Evolutionary conservation across 2,888 invertebrate genomes (phyloP).

Genomic region (Leptarthrus brevirostris): DNA sequence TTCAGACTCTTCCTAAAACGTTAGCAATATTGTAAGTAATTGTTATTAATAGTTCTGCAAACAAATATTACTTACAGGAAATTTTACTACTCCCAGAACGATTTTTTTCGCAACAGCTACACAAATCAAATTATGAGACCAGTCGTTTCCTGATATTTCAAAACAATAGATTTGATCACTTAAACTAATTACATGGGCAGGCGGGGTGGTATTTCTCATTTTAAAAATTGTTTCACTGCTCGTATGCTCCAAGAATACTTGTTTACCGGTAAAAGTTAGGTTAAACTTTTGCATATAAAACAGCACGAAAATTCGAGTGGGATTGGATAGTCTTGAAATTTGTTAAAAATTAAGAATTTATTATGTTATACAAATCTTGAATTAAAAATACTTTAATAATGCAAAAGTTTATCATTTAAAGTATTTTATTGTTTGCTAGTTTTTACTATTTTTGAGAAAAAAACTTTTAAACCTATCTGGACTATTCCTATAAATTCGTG

Average conservation of each 20-base stretch:
- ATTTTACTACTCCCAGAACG: slow-evolving; percentile 69
- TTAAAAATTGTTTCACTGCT: slow-evolving; percentile 44
- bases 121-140: slow-evolving; percentile 74
- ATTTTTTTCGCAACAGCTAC: slow-evolving; percentile 72
- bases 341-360: too few species aligned
- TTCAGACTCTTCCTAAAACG: slow-evolving; percentile 68
- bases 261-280: not conserved
- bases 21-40: slow-evolving; percentile 57
- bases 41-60: too few species aligned
- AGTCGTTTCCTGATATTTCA: slow-evolving; percentile 74
- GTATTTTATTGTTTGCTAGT: too few species aligned
- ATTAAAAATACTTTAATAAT: too few species aligned
- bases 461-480: too few species aligned
- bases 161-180: slow-evolving; percentile 70
- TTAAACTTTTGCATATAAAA: not conserved
- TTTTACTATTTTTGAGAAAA: too few species aligned
- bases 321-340: too few species aligned
- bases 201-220: slow-evolving; percentile 61
- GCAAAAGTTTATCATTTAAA: too few species aligned
- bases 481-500: too few species aligned
- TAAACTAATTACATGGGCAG: slow-evolving; percentile 68
- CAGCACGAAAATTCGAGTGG: not conserved
- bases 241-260: not conserved
- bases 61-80: slow-evolving; percentile 72
- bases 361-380: too few species aligned